These are phyloP conservation scores for Ochotona princeps DNA, from an alignment of 2,113 vertebrate genomes.

Conservation along the genomic window DNA sequence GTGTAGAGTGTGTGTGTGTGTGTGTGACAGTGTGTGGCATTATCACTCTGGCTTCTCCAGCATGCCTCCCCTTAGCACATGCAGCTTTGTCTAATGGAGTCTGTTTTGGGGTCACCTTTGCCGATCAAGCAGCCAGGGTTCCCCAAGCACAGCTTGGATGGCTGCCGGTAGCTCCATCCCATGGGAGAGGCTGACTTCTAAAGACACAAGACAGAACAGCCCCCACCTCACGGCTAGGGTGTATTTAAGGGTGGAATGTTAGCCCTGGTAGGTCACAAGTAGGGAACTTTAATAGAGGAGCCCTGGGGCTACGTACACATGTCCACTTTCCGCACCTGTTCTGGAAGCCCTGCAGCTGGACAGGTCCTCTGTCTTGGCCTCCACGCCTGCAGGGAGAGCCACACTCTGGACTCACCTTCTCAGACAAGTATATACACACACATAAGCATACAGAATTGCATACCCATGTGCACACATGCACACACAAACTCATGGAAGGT, in stretches of 20 bases:
- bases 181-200: background rate
- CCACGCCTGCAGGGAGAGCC: accelerated
- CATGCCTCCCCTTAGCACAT: background rate
- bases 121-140: too few species aligned
- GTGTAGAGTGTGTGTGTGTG: too few species aligned
- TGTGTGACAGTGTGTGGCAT: too few species aligned
- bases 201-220: background rate
- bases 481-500: accelerated
- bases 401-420: too few species aligned
- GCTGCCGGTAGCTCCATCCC: accelerated
- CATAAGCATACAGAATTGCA: accelerated
- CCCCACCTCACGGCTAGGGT: accelerated
- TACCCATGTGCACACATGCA: too few species aligned
- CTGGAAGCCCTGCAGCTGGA: too few species aligned
- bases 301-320: accelerated
- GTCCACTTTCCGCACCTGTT: background rate
- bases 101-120: background rate
- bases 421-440: background rate
- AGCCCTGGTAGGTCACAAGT: background rate
- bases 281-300: background rate
- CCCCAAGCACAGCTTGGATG: background rate
- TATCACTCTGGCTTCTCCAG: accelerated
- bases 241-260: background rate
- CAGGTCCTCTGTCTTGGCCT: accelerated
- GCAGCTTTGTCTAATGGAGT: accelerated